Evolutionary conservation across 2,888 invertebrate genomes (phyloP).

Genomic region (Polymixis flavicincta): DNA sequence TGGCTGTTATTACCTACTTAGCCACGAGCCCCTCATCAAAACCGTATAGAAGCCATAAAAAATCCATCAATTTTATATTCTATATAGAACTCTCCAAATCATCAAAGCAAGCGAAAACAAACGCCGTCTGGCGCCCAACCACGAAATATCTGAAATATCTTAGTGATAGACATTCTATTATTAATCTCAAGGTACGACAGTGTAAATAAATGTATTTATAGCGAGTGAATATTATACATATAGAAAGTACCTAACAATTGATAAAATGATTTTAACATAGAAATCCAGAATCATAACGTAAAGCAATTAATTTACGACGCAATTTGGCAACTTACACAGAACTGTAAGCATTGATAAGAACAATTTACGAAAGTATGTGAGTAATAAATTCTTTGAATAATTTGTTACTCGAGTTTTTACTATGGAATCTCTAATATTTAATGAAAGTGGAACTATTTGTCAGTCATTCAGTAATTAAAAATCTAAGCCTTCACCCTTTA

Average conservation of each 20-base stretch:
- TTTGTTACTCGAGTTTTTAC: not conserved
- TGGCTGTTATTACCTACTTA: no score
- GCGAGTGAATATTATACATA: not conserved
- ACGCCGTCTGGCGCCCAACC: conserved; percentile 21
- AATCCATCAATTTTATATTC: not conserved
- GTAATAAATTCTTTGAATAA: not conserved
- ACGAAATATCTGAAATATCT: not conserved
- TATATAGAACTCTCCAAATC: not conserved
- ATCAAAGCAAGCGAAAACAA: conserved; percentile 28
- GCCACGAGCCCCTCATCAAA: not conserved
- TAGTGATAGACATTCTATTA: conserved; percentile 14
- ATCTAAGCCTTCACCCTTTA: not conserved
- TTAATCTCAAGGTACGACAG: not conserved
- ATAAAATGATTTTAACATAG: not conserved
- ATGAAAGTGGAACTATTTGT: not conserved
- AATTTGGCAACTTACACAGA: conserved; percentile 13
- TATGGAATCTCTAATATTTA: not conserved
- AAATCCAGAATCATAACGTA: not conserved
- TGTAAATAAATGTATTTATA: conserved; percentile 23
- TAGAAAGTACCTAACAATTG: conserved; percentile 13
- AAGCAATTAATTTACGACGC: not conserved
- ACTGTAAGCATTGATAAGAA: not conserved
- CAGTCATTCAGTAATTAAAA: not conserved
- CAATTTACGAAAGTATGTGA: conserved; percentile 3
- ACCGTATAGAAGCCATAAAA: not conserved